These are phyloP conservation scores for Epistrophe eligans DNA, from an alignment of 2,888 invertebrate species.

Conservation along the genomic window DNA sequence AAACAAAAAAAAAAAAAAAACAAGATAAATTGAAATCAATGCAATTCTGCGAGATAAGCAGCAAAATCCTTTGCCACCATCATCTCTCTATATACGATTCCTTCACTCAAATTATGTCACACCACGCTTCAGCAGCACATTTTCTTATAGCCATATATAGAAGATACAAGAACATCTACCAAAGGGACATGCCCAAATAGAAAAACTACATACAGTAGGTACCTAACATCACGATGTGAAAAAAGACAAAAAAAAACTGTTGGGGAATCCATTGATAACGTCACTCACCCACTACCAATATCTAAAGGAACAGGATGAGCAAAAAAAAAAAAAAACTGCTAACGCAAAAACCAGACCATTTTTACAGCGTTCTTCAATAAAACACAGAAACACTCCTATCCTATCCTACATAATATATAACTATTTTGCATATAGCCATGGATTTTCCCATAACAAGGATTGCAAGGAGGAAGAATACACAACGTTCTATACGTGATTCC, in stretches of 20 bases:
- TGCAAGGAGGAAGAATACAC: slow-evolving; percentile 5
- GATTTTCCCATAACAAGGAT: slow-evolving; percentile 11
- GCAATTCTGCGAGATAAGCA: slow-evolving; percentile 63
- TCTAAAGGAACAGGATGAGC: not conserved
- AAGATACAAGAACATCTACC: slow-evolving; percentile 27
- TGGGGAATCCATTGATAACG: slow-evolving; percentile 70
- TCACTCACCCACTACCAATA: slow-evolving; percentile 61
- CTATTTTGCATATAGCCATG: slow-evolving; percentile 64
- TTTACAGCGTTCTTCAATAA: slow-evolving; percentile 32
- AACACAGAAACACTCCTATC: slow-evolving; percentile 32
- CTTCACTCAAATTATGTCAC: slow-evolving; percentile 71
- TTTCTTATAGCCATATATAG: slow-evolving; percentile 1
- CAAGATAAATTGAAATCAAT: slow-evolving; percentile 59
- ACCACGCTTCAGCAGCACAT: slow-evolving; percentile 62
- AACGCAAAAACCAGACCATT: slow-evolving; percentile 27
- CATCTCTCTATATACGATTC: slow-evolving; percentile 20
- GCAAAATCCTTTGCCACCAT: slow-evolving; percentile 30
- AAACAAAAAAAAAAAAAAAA: slow-evolving; percentile 21
- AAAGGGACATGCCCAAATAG: slow-evolving; percentile 35
- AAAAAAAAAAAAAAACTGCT: slow-evolving; percentile 19
- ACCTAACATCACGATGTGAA: slow-evolving; percentile 13
- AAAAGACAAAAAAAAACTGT: slow-evolving; percentile 27
- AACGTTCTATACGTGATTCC: slow-evolving; percentile 58
- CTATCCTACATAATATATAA: not conserved
- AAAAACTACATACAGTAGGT: slow-evolving; percentile 15